Evolutionary conservation across 1,140 invertebrate genomes (phyloP), one percentile per base, ranked within the genome.

Genomic region (Lucilia cuprina): DNA sequence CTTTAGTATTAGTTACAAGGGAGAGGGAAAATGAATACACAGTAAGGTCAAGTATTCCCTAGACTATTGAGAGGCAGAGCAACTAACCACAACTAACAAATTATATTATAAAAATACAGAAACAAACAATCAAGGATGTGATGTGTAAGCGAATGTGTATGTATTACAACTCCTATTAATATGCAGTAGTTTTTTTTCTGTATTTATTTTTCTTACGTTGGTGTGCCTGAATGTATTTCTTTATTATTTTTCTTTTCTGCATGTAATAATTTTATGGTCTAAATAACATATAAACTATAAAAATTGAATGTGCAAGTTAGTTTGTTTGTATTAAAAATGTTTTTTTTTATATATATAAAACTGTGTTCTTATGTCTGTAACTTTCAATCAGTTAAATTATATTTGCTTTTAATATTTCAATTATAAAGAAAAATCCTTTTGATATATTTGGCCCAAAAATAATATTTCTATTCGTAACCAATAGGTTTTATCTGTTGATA

Each of bases 251-350:
- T 10, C 1, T 21, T 50, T 80, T 9, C 47, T 80, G n/a, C 77
- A 80, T 41, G 41, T 80, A 80, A 80, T 80, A 80, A 50, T 80
- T 80, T 80, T 80, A 78, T 78, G 35, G 35, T 78, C 75, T 47
- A 78, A 78, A 78, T 80, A 25, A 8, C n/a, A 80, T 41, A 80
- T 80, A 80, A 78, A n/a, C 47, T 47, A 4, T 78, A n/a, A 21
- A 10, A 47, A 55, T 55, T 55, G 50, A 5, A 55, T 41, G 41
- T 10, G 41, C 7, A 41, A 3, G 41, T 41, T 41, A 8, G 10
- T 41, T 3, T 41, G 10, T 41, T 0, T 41, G 41, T 2, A 41
- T 10, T 2, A 41, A 41, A 10, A 3, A 41, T 41, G 1, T 41
- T 41, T 10, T 5, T 8, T 10, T 41, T 3, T 41, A 8, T 41